Percentiles rank a stretch among this genome's conserved stretches.
Conservation (phyloP, 2,113 vertebrate species). For the Vimba vimba region DNA sequence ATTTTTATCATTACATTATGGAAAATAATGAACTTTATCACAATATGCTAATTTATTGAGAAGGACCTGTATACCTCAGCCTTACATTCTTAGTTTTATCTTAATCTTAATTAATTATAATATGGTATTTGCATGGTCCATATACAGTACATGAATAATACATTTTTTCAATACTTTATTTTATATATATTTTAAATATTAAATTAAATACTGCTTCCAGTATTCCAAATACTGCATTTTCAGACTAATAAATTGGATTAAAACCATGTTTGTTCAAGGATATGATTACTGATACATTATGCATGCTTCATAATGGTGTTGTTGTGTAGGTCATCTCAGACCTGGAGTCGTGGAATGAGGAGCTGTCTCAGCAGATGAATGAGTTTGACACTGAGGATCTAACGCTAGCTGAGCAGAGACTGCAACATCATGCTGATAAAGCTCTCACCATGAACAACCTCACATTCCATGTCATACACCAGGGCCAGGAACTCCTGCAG, state of each 20-base stretch:
- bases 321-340: constrained; percentile 93
- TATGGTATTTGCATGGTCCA: neutral
- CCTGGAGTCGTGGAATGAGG: constrained; percentile 97
- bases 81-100: too few species aligned
- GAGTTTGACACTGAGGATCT: constrained; percentile 98
- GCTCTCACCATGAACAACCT: constrained; percentile 98
- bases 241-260: neutral
- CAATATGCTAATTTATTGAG: too few species aligned
- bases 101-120: neutral
- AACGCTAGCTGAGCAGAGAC: constrained; percentile 92
- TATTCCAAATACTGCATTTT: neutral
- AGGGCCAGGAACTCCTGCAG: constrained; percentile 95
- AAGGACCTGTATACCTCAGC: too few species aligned
- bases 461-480: constrained; percentile 98
- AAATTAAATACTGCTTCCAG: neutral
- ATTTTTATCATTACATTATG: too few species aligned
- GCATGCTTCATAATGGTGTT: neutral
- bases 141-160: neutral
- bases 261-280: neutral
- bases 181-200: neutral
- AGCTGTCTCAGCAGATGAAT: constrained; percentile 93
- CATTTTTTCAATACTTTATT: neutral
- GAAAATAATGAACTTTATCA: too few species aligned
- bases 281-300: neutral
- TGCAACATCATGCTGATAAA: constrained; percentile 98